Evolutionary conservation across 2,797 vertebrate genomes (phyloP).

Genomic region (Parauchenoglanis ngamensis): DNA sequence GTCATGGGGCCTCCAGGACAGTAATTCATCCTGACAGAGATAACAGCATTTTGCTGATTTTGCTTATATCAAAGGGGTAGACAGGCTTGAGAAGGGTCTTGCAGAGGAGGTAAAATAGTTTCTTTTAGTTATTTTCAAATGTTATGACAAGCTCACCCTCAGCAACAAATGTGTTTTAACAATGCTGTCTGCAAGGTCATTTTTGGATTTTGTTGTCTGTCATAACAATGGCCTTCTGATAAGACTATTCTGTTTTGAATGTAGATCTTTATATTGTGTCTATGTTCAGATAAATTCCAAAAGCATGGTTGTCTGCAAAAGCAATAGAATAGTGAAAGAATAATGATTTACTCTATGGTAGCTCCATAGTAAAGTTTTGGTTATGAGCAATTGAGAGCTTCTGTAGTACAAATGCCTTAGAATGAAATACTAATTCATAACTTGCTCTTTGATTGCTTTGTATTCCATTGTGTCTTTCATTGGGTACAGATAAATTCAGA

Average conservation of each 20-base stretch:
- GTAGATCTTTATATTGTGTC: neutral
- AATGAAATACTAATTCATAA: neutral
- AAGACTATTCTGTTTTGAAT: neutral
- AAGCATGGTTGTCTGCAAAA: neutral
- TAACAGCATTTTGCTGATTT: neutral
- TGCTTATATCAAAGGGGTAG: too few species aligned
- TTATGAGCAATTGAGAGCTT: neutral
- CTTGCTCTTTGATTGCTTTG: neutral
- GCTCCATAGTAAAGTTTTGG: neutral
- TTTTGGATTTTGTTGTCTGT: neutral
- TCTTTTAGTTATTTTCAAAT: neutral
- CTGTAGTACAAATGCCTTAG: too few species aligned
- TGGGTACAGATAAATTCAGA: conserved; percentile 13
- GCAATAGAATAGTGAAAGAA: neutral
- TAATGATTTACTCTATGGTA: neutral
- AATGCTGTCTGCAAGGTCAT: neutral
- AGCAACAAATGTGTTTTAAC: neutral
- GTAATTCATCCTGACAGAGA: neutral
- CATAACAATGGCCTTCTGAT: neutral
- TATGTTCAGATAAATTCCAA: neutral
- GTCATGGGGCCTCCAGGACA: neutral
- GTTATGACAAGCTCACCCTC: neutral
- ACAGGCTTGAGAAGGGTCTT: neutral
- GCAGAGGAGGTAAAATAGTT: neutral
- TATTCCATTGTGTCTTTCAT: conserved; percentile 20